Conservation (phyloP, 2,113 vertebrate species). For the Mustelus asterias region DNA sequence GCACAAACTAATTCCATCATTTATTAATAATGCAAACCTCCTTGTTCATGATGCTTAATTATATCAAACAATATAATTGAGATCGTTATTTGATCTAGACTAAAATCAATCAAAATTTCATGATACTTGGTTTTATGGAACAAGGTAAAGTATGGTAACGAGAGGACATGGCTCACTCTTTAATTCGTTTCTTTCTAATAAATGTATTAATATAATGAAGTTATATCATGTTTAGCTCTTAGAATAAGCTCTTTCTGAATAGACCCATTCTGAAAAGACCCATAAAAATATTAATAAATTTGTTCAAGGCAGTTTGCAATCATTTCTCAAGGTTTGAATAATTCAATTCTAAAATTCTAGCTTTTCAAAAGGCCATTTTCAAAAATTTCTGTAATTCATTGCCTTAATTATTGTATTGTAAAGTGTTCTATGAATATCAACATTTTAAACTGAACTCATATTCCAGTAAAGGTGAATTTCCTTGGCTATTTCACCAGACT, state of each 20-base stretch:
- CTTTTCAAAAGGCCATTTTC: constrained; percentile 16
- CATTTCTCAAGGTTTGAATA: background rate
- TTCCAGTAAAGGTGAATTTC: background rate
- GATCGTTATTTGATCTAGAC: background rate
- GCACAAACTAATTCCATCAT: background rate
- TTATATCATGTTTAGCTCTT: background rate
- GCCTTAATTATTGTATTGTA: background rate
- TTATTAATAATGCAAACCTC: background rate
- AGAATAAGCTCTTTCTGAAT: constrained; percentile 3
- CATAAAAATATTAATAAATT: background rate
- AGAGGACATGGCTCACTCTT: background rate
- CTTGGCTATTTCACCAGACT: background rate
- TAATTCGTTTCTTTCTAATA: background rate
- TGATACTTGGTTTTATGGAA: background rate
- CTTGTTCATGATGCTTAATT: background rate
- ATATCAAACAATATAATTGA: constrained; percentile 17
- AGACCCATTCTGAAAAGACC: constrained; percentile 4
- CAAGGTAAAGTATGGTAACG: background rate
- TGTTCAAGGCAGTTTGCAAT: background rate
- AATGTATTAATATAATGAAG: background rate
- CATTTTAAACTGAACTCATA: background rate
- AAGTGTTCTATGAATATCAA: background rate
- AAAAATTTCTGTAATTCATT: background rate
- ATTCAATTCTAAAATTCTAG: background rate
- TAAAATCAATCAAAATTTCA: background rate